phyloP scores from a whole-genome alignment of 2,113 vertebrate genomes.

The Danio rerio region GRCz12tu NC_133176.1:21016501-21017000 shows the following conservation, averaged over 20 bases:
- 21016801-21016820: too few species aligned
- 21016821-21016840: too few species aligned
- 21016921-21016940: too few species aligned
- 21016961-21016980: too few species aligned
- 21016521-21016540: slow-evolving; percentile 92
- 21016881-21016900: too few species aligned
- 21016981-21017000: too few species aligned
- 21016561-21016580: slow-evolving; percentile 92
- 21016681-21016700: neutral
- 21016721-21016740: neutral
- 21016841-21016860: too few species aligned
- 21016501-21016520: slow-evolving; percentile 93
- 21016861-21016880: too few species aligned
- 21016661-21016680: neutral
- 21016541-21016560: slow-evolving; percentile 86
- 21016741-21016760: neutral
- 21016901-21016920: too few species aligned
- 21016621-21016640: slow-evolving; percentile 85
- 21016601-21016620: slow-evolving; percentile 90
- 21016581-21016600: slow-evolving; percentile 90
- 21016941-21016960: too few species aligned
- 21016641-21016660: slow-evolving; percentile 86
- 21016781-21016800: too few species aligned
- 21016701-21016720: neutral
- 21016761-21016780: too few species aligned